Base-by-base conservation (phyloP, 2,888 invertebrate species). In the Escarpia spicata region DNA sequence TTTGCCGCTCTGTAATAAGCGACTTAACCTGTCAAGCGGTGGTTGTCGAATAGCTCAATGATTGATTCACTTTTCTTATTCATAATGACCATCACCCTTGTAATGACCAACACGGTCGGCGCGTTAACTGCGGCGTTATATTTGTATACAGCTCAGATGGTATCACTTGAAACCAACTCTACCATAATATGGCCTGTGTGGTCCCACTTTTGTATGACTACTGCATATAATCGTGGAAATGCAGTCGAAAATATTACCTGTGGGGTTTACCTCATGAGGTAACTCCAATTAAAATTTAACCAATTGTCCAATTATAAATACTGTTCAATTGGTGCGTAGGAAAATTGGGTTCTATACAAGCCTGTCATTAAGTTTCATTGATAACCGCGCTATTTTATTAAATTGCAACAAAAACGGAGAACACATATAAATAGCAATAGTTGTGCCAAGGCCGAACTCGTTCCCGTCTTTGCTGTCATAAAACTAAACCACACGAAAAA, bases 1-100 rank as follows among this genome's bases (percentile, higher is more conserved):
- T n/a, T 75, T 26, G 75, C 75, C 75, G 75, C 75, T 26, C 75
- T 75, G 75, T 75, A 75, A 75, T 75, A 75, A 75, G 75, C 75
- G 19, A 75, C 75, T 26, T 15, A n/a, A 75, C 75, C 75, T 75
- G 75, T 26, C 75, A 75, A 26, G 3, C 75, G 75, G 6, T 6
- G 15, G 75, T 75, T 26, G 52, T 52, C 52, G 52, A 52, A 52
- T 26, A 75, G 26, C 75, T 26, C 19, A 75, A 19, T 75, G 75
- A 75, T 75, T 75, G 75, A 75, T 75, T 75, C 75, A 75, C 75
- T 75, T 75, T 75, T 75, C 26, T 15, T 75, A 26, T 75, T 75
- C 75, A 75, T 75, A n/a, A 75, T 75, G 75, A 75, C 75, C 75
- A 75, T n/a, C n/a, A 75, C 26, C 19, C 15, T 52, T 52, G 15